Percentiles rank a stretch among this genome's conserved stretches.
Conservation (phyloP, 2,888 invertebrate genomes). For the Laothoe populi region DNA sequence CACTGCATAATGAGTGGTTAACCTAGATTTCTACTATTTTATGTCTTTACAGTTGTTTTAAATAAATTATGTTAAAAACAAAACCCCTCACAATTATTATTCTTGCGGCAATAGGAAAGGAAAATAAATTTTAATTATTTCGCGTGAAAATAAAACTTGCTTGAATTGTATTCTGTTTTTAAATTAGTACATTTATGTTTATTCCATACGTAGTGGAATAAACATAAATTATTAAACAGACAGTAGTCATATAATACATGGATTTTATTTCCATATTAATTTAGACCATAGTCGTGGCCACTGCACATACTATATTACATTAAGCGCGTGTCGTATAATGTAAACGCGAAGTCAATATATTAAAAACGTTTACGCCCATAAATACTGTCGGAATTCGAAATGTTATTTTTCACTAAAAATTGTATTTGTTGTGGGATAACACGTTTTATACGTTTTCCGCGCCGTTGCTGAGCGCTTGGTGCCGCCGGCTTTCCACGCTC, state of each 20-base stretch:
- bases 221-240: too few relatives aligned
- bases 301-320: conserved; percentile 10
- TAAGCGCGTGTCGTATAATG: not conserved
- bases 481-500: conserved; percentile 49
- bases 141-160: conserved; percentile 3
- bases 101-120: not conserved
- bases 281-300: not conserved
- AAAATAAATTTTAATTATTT: not conserved
- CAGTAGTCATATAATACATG: too few relatives aligned
- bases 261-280: not conserved
- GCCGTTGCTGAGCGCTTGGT: conserved; percentile 48
- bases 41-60: too few relatives aligned
- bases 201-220: too few relatives aligned
- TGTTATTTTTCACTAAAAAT: conserved; percentile 56
- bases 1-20: too few relatives aligned
- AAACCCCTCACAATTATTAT: too few relatives aligned
- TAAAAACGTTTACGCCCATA: conserved; percentile 35
- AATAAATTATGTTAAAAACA: too few relatives aligned
- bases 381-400: conserved; percentile 41
- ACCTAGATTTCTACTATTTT: too few relatives aligned
- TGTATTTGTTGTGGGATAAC: conserved; percentile 60
- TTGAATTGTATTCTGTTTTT: not conserved
- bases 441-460: conserved; percentile 56
- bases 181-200: not conserved
- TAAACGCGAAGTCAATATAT: conserved; percentile 35